Percentiles rank a stretch among this genome's conserved stretches.
Conservation (phyloP, 2,888 invertebrate species). For the Oscheius sp. region DNA sequence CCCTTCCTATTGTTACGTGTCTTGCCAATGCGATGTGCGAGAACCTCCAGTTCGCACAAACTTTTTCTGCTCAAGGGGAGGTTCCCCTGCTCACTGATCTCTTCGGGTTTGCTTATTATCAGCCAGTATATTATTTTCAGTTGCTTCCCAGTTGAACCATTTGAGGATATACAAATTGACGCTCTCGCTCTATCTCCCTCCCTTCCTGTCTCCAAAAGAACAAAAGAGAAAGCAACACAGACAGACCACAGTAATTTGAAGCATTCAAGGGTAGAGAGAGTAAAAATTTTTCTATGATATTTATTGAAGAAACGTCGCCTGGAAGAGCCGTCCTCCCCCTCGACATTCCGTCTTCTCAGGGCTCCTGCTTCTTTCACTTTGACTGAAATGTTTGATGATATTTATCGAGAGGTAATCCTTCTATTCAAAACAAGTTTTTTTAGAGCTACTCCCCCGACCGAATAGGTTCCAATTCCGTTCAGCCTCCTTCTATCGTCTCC, state of each 20-base stretch:
- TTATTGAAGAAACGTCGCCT: slow-evolving; percentile 25
- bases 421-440: not conserved
- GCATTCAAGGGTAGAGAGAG: not conserved
- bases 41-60: slow-evolving; percentile 67
- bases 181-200: slow-evolving; percentile 20
- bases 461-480: not conserved
- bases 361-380: slow-evolving; percentile 63
- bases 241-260: not conserved
- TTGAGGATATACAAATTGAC: slow-evolving; percentile 39
- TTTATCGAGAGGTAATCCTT: slow-evolving; percentile 24
- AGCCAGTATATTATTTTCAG: not conserved
- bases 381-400: slow-evolving; percentile 67
- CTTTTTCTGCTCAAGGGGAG: slow-evolving; percentile 60
- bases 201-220: not conserved
- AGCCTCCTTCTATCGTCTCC: not conserved
- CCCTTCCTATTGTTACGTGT: slow-evolving; percentile 61
- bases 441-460: slow-evolving; percentile 13
- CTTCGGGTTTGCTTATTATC: slow-evolving; percentile 48
- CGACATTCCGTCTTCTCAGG: slow-evolving; percentile 56
- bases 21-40: slow-evolving; percentile 65
- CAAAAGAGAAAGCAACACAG: slow-evolving; percentile 6
- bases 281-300: not conserved
- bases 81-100: slow-evolving; percentile 63
- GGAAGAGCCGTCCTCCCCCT: slow-evolving; percentile 25
- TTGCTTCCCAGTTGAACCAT: slow-evolving; percentile 66